phyloP scores from a whole-genome alignment of 2,888 invertebrate genomes.

The Apamea monoglypha region DNA sequence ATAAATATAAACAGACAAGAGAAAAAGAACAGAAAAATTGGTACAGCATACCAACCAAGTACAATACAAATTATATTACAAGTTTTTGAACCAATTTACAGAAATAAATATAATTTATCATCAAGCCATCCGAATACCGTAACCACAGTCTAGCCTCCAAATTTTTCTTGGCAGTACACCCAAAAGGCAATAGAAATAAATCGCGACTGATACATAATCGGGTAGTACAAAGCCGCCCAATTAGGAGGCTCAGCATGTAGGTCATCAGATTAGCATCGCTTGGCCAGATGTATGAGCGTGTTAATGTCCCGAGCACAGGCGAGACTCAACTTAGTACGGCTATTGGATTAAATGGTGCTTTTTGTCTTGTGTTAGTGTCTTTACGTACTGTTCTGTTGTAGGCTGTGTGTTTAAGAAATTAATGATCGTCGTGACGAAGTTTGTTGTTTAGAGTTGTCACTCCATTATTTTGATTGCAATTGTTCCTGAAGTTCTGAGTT shows the following conservation, averaged over 20 bases:
- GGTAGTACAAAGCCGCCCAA: constrained; percentile 71
- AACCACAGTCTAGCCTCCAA: background rate
- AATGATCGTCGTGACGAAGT: background rate
- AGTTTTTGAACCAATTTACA: too few relatives aligned
- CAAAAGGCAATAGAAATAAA: constrained; percentile 57
- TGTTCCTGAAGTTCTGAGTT: background rate
- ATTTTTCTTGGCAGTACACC: constrained; percentile 32
- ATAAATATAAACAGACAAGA: too few relatives aligned
- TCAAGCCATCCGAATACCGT: background rate
- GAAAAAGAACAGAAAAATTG: too few relatives aligned
- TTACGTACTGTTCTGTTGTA: constrained; percentile 9
- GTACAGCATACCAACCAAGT: too few relatives aligned
- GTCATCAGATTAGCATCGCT: constrained; percentile 83
- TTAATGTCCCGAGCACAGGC: constrained; percentile 83
- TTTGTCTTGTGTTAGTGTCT: constrained; percentile 46
- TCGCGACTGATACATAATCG: constrained; percentile 63
- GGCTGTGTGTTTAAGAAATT: background rate
- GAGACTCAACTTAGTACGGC: constrained; percentile 62
- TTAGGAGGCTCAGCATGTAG: constrained; percentile 81
- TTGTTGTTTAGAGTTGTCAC: too few relatives aligned
- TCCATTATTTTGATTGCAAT: background rate
- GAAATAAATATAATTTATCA: background rate
- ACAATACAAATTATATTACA: too few relatives aligned
- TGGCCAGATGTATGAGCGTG: constrained; percentile 78
- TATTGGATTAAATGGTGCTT: constrained; percentile 49